phyloP scores from a whole-genome alignment of 2,113 vertebrate genomes.

The Pleuronectes platessa region DNA sequence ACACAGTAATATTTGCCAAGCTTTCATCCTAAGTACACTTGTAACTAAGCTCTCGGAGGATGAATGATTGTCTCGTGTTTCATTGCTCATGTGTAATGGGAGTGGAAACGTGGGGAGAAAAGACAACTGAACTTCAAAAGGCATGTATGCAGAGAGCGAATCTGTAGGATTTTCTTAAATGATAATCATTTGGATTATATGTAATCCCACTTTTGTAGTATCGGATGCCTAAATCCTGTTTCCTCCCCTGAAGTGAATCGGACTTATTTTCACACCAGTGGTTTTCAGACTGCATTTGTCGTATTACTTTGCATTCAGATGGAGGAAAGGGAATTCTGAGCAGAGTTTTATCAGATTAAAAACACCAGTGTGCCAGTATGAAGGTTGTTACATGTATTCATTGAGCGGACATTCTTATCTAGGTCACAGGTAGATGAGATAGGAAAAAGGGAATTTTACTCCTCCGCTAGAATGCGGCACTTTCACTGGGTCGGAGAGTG shows the following conservation, averaged over 20 bases:
- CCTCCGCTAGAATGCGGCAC: constrained; percentile 51
- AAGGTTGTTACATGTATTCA: constrained; percentile 30
- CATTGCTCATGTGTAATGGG: constrained; percentile 42
- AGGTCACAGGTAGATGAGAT: constrained; percentile 54
- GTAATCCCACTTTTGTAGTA: constrained; percentile 40
- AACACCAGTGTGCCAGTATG: constrained; percentile 24
- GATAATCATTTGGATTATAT: constrained; percentile 33
- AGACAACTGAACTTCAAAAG: constrained; percentile 24
- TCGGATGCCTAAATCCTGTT: constrained; percentile 31
- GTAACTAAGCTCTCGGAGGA: constrained; percentile 30
- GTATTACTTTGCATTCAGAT: constrained; percentile 44
- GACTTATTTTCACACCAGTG: constrained; percentile 41
- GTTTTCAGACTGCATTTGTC: constrained; percentile 42
- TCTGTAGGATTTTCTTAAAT: constrained; percentile 24
- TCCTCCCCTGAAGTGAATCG: constrained; percentile 36
- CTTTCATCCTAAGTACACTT: constrained; percentile 35
- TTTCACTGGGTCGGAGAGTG: constrained; percentile 61
- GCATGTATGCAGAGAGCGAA: constrained; percentile 4
- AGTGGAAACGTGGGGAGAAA: constrained; percentile 8
- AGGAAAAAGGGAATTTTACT: constrained; percentile 32
- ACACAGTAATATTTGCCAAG: constrained; percentile 36
- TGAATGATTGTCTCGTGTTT: constrained; percentile 44
- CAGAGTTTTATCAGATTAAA: constrained; percentile 58
- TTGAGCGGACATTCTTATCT: constrained; percentile 36
- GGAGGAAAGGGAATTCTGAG: constrained; percentile 59